These are phyloP conservation scores for Ceratitis capitata DNA, from an alignment of 1,140 invertebrate genomes.

Conservation along the genomic window DNA sequence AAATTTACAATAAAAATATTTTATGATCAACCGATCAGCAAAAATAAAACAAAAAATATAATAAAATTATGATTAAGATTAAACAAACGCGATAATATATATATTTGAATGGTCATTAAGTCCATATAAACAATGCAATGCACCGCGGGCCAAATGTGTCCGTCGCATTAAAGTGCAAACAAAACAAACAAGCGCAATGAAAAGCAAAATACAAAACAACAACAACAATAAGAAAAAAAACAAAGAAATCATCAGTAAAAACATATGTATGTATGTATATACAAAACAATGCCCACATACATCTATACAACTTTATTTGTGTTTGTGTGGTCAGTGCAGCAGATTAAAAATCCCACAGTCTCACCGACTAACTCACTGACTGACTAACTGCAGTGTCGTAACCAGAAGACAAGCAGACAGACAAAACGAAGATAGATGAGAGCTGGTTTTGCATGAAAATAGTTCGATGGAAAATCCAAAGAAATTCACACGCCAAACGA, in stretches of 20 bases:
- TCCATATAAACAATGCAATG: constrained; percentile 61
- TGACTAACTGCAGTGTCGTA: constrained; percentile 2
- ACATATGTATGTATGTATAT: not conserved
- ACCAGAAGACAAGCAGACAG: not conserved
- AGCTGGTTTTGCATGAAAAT: not conserved
- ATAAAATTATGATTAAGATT: constrained; percentile 50
- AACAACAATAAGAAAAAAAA: not conserved
- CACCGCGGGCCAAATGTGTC: not conserved
- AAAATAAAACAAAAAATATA: constrained; percentile 1
- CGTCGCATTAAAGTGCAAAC: constrained; percentile 36
- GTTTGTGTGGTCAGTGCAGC: not conserved
- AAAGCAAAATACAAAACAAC: not conserved
- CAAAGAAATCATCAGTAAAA: not conserved
- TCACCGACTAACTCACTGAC: constrained; percentile 34
- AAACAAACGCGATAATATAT: constrained; percentile 63
- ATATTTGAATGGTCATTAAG: constrained; percentile 62
- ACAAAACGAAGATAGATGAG: too few relatives aligned
- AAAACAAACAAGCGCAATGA: not conserved
- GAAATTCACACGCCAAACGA: not conserved
- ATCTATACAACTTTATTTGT: not conserved
- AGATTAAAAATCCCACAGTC: not conserved
- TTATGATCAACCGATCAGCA: constrained; percentile 31
- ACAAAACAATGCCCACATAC: too few relatives aligned
- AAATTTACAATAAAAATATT: constrained; percentile 35
- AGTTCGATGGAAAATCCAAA: not conserved